Evolutionary conservation across 2,888 invertebrate genomes (phyloP), one percentile per base, ranked within the genome.

Genomic region (Silvanus unidentatus): DNA sequence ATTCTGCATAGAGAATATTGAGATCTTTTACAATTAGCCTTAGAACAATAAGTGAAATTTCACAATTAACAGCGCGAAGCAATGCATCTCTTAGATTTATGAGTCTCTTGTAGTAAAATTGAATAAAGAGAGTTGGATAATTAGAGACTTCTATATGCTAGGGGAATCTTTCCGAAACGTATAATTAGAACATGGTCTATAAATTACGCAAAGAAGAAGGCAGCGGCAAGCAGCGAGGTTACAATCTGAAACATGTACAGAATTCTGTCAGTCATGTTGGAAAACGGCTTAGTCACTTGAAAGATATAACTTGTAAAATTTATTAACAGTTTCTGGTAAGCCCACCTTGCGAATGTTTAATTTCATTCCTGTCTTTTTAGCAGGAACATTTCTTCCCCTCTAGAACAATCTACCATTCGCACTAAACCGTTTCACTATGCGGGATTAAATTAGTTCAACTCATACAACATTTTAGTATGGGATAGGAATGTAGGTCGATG

Each of bases 171-270:
- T 58, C 53, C 51, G 57, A 57, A 60, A 63, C 59, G 60, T 62
- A 64, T 65, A 65, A 64, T 63, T 63, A 59, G 60, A 63, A 64
- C 63, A 62, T 60, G 59, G 60, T 51, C 63, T 61, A 64, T 65
- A 65, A 65, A 65, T 65, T 65, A 62, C 55, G 53, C 53, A 58
- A 59, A 60, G 57, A 60, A 61, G 49, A 44, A 49, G 44, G 42
- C 36, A 15, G 38, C n/a, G n/a, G n/a, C n/a, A n/a, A 22, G 56
- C 56, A 51, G 55, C 48, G 54, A 60, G 62, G 63, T 63, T 64
- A 63, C 59, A 58, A 57, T 59, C 57, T 55, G 58, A 57, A n/a
- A 62, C 60, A 62, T 63, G 60, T 61, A 59, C 58, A 53, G 52
- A 55, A 56, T 58, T 56, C 60, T 62, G 63, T 61, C 63, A 62